These are phyloP conservation scores for Nematostella vectensis DNA, from an alignment of 92 coral and sea anemone species.

Conservation along the genomic window DNA sequence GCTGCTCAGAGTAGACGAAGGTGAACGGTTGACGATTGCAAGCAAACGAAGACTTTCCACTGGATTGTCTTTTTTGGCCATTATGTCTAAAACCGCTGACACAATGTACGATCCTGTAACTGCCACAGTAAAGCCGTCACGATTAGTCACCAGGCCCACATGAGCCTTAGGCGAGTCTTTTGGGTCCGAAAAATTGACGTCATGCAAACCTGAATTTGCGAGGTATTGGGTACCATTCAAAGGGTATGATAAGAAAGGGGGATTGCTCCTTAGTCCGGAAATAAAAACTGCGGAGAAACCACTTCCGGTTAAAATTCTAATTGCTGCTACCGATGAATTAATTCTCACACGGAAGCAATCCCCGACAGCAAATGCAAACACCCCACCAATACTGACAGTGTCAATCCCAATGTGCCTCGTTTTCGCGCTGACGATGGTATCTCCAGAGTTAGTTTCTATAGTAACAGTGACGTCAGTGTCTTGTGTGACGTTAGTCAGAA, in stretches of 20 bases:
- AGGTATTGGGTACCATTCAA: conserved; percentile 5
- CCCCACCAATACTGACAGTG: conserved; percentile 19
- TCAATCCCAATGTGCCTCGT: neutral
- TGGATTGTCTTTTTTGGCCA: neutral
- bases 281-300: conserved; percentile 39
- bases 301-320: conserved; percentile 9
- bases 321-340: neutral
- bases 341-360: conserved; percentile 28
- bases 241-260: conserved; percentile 13
- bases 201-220: conserved; percentile 22
- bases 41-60: conserved; percentile 9
- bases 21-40: conserved; percentile 7
- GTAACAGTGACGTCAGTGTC: conserved; percentile 1
- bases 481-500: conserved; percentile 6
- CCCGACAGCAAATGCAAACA: conserved; percentile 27
- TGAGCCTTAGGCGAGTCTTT: conserved; percentile 11
- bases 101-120: conserved; percentile 29
- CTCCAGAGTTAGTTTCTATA: conserved; percentile 8
- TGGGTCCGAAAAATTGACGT: conserved; percentile 13
- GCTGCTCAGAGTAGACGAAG: conserved; percentile 6
- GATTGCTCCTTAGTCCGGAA: neutral
- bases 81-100: conserved; percentile 14
- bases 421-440: conserved; percentile 7
- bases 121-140: conserved; percentile 4
- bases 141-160: neutral